Base-by-base conservation (phyloP, 2,113 vertebrate genomes). In the Sprattus sprattus region DNA sequence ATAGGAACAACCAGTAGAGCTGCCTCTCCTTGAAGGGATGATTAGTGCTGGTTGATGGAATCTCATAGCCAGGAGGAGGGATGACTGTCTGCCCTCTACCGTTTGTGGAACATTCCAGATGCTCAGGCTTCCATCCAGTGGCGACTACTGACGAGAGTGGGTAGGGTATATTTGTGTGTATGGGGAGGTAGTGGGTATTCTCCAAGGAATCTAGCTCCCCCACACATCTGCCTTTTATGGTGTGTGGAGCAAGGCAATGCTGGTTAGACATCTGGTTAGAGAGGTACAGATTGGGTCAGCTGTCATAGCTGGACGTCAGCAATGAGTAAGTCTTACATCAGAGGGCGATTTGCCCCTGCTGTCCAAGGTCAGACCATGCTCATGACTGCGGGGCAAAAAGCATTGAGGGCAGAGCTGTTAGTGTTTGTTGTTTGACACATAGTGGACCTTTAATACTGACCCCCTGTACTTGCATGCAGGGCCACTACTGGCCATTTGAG, bases 211-310 rank as follows among this genome's bases (percentile, higher is more conserved):
- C 18, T 60, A 6, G 20, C 54, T 60, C 54, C 81, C 78, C 45
- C 88, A 88, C 90, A 92, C 94, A 94, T 94, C 94, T 96, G 95
- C 91, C 92, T 94, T 86, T 39, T 85, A 54, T 28, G 85, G 91
- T 88, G 90, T 91, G 88, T 86, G 88, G 86, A 84, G 54, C 18
- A 22, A 13, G 50, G 50, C 50, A 52, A 52, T 15, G 50, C 2
- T 52, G n/a, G n/a, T n/a, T 15, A 22, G 54, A 60, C 54, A 60
- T 60, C 54, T 60, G 54, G 54, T 60, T 20, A 60, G 22, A 60
- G 54, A 60, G 54, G 60, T 54, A 44, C 32, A 82, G 22, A 16
- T 22, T 64, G 52, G 57, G 49, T 32, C 44, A 46, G 71, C 83
- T 25, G 83, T 82, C 83, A 22, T 22, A 60, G 18, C 22, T 60